A percentile compares a stretch with the other conserved stretches of the same genome.
phyloP scores from a whole-genome alignment of 2,113 vertebrate genomes.

The Xenopus borealis region DNA sequence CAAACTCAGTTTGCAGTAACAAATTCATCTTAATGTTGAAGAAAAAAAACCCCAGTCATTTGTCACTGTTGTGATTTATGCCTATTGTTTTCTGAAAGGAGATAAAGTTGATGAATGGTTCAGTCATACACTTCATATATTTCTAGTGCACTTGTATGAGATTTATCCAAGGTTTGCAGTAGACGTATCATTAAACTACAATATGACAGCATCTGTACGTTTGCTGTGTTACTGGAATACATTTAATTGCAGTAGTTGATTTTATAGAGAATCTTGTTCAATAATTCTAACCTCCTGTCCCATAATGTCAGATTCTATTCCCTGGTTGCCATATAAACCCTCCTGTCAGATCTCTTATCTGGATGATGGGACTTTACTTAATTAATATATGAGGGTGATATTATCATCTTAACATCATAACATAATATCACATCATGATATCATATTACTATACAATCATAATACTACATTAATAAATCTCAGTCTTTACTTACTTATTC shows the following conservation, averaged over 20 bases:
- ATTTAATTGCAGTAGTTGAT: background rate
- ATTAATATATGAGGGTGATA: background rate
- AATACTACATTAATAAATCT: too few species aligned
- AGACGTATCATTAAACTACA: conserved; percentile 22
- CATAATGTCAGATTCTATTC: background rate
- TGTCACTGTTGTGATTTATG: conserved; percentile 31
- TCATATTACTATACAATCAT: too few species aligned
- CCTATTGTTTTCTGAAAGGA: conserved; percentile 37
- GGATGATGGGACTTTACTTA: background rate
- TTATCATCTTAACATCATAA: too few species aligned
- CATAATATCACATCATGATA: too few species aligned
- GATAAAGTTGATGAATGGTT: conserved; percentile 36
- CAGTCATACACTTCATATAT: conserved; percentile 30
- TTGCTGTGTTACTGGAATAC: conserved; percentile 8
- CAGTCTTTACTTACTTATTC: too few species aligned
- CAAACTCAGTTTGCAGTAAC: conserved; percentile 24
- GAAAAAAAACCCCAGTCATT: conserved; percentile 8
- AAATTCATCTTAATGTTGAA: conserved; percentile 19
- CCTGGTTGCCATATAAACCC: background rate
- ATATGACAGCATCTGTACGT: conserved; percentile 20
- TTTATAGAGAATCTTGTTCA: background rate
- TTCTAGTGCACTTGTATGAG: conserved; percentile 28
- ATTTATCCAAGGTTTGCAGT: conserved; percentile 24
- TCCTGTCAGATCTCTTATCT: background rate
- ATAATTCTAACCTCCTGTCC: background rate